A percentile compares a stretch with the other conserved stretches of the same genome.
Conservation (phyloP, 2,113 vertebrate species). For the Hassar affinis region DNA sequence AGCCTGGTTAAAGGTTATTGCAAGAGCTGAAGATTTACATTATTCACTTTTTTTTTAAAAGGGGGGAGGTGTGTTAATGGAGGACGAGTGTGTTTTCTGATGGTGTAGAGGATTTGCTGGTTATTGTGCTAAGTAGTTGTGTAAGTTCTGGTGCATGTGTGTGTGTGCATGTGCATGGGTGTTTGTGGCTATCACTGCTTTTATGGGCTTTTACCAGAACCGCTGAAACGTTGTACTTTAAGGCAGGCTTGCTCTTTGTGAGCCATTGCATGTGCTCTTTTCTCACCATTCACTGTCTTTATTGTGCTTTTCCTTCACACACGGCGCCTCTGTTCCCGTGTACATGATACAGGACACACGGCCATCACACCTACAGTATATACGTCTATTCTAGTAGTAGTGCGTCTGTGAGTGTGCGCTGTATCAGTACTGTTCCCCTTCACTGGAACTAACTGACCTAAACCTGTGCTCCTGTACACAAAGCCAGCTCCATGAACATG, state of each 20-base stretch:
- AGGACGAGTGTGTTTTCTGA: not conserved
- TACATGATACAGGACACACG: not conserved
- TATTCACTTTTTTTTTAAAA: not conserved
- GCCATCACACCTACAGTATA: no score
- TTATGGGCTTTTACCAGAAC: not conserved
- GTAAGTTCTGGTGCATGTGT: not conserved
- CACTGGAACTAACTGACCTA: not conserved
- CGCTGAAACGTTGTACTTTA: not conserved
- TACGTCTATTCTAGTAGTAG: no score
- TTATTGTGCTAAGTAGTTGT: slow-evolving; percentile 7
- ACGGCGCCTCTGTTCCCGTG: not conserved
- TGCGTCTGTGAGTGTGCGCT: no score
- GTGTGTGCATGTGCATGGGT: not conserved
- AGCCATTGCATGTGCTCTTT: not conserved
- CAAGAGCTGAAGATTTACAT: not conserved
- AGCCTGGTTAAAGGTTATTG: slow-evolving; percentile 25
- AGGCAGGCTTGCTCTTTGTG: not conserved
- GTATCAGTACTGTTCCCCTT: not conserved
- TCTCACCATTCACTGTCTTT: not conserved
- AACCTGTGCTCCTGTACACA: not conserved
- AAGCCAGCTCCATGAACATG: not conserved
- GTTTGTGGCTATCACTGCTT: not conserved
- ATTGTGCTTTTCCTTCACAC: slow-evolving; percentile 43
- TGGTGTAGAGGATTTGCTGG: not conserved
- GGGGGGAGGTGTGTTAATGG: not conserved